These are phyloP conservation scores for Calyptommatus sinebrachiatus DNA, from an alignment of 2,113 vertebrate species.

Conservation along the genomic window DNA sequence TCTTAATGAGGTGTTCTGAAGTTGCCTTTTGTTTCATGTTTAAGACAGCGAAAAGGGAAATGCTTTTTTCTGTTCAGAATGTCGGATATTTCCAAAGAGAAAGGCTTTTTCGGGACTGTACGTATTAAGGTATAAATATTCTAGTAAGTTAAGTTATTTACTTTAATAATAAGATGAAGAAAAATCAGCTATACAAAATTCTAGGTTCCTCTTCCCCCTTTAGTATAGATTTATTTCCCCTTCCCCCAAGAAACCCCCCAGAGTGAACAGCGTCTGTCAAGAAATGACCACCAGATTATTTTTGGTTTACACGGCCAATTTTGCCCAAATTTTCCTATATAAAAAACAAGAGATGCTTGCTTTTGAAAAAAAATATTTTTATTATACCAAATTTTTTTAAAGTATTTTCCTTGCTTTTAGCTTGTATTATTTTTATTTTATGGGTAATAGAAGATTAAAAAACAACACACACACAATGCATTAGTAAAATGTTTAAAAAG, in stretches of 20 bases:
- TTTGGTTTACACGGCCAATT: constrained; percentile 33
- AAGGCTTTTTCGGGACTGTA: constrained; percentile 73
- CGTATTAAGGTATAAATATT: constrained; percentile 77
- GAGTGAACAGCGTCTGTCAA: constrained; percentile 48
- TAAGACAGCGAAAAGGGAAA: constrained; percentile 81
- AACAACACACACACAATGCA: no score
- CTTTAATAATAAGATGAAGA: constrained; percentile 33
- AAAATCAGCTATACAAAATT: constrained; percentile 59
- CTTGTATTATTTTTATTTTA: not conserved
- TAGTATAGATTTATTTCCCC: constrained; percentile 40
- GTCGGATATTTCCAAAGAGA: constrained; percentile 81
- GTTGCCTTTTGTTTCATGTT: constrained; percentile 74
- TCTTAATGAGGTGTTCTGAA: constrained; percentile 72
- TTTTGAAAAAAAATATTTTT: not conserved
- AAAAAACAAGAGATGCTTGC: not conserved
- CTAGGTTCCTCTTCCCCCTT: constrained; percentile 38
- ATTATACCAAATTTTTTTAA: not conserved
- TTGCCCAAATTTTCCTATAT: not conserved
- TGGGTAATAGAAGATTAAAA: no score
- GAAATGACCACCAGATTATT: constrained; percentile 58
- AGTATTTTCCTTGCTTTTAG: not conserved
- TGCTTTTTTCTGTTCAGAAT: constrained; percentile 69
- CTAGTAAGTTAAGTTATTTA: constrained; percentile 60
- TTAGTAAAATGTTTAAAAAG: no score
- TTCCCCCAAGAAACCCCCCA: constrained; percentile 27